A percentile compares a stretch with the other conserved stretches of the same genome.
Conservation (phyloP, 2,888 invertebrate genomes). For the Rotaria magnacalcarata region DNA sequence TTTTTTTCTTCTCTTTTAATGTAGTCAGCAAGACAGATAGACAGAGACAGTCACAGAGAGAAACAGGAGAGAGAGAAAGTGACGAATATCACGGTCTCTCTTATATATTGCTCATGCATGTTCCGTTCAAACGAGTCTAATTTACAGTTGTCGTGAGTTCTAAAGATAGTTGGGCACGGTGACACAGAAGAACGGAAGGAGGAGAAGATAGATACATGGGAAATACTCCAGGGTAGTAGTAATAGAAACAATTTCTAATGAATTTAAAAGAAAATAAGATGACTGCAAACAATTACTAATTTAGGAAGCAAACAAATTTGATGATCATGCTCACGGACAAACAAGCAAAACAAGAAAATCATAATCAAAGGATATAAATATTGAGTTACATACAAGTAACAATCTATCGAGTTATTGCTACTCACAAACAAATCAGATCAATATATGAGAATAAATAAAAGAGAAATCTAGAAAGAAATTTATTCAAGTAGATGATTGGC, state of each 20-base stretch:
- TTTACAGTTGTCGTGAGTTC: neutral
- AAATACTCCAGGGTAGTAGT: neutral
- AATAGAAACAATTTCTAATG: neutral
- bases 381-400: neutral
- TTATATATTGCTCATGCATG: neutral
- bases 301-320: neutral
- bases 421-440: neutral
- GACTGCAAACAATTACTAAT: neutral
- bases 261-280: neutral
- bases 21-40: neutral
- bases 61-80: neutral
- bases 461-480: neutral
- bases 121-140: neutral
- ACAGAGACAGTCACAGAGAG: neutral
- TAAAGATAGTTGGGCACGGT: neutral
- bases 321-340: neutral
- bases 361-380: neutral
- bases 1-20: neutral
- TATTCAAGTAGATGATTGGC: neutral
- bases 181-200: neutral
- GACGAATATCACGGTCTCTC: neutral
- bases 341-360: slow-evolving; percentile 16
- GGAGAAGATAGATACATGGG: neutral
- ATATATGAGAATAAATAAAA: neutral
- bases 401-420: neutral